Conservation (phyloP, 2,113 vertebrate species). For the Tragelaphus buxtoni region DNA sequence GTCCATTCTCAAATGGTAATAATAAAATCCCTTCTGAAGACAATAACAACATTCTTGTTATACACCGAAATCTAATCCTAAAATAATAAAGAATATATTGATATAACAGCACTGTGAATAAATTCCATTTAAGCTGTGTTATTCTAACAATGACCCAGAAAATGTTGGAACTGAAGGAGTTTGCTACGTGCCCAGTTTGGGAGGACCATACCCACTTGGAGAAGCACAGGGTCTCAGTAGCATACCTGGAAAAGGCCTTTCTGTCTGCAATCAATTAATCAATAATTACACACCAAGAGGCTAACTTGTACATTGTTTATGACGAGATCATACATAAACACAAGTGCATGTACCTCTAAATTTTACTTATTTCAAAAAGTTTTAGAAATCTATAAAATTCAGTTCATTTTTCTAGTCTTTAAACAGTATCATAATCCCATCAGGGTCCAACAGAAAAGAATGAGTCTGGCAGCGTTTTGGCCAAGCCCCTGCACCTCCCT, state of each 20-base stretch:
- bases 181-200: constrained; percentile 7
- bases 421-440: neutral
- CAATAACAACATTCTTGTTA: constrained; percentile 56
- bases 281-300: neutral
- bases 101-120: constrained; percentile 48
- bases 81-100: constrained; percentile 70
- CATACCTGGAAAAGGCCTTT: neutral
- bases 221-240: neutral
- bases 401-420: neutral
- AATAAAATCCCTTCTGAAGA: constrained; percentile 47
- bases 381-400: neutral
- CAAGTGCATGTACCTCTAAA: neutral
- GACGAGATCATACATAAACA: neutral
- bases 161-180: constrained; percentile 24
- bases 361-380: neutral
- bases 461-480: neutral
- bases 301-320: neutral
- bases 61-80: constrained; percentile 56
- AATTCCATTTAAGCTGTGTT: constrained; percentile 65
- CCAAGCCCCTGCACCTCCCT: neutral
- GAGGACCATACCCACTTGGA: constrained; percentile 17
- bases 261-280: neutral
- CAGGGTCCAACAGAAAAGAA: neutral
- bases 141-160: constrained; percentile 56
- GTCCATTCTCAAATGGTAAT: neutral